Evolutionary conservation across 2,888 invertebrate species (phyloP), one percentile per base, ranked within the genome.

Genomic region (Phragmatobia fuliginosa): DNA sequence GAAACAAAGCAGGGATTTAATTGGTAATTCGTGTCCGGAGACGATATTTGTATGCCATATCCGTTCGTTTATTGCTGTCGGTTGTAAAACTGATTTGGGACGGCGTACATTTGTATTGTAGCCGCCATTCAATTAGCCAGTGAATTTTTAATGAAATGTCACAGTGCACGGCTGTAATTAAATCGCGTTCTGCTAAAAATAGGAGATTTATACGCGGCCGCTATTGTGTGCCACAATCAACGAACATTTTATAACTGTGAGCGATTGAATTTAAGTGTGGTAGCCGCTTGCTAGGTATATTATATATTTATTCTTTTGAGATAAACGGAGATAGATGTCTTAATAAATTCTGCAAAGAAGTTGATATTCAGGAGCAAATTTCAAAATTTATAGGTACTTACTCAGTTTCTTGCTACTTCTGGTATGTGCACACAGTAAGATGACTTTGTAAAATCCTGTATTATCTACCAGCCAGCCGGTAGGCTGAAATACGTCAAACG

Each of bases 1-100:
- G 92, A 92, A 94, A 94, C 93, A 93, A 93, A 91, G 92, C 92
- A 88, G 90, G 88, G 91, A 91, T 93, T 94, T 94, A 92, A 94
- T 94, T 94, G 92, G 92, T 88, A 87, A 88, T 91, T 87, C 92
- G 91, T 90, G 81, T 77, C 77, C 75, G 65, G 67, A 62, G 78
- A 69, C 74, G 79, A 77, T 83, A 81, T 80, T 80, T 78, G 81
- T 78, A 77, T 72, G 71, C 83, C 83, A 86, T 86, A 84, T 88
- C 84, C 86, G 87, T 79, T 81, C 76, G 77, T 71, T 87, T 86
- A 87, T 88, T 87, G 87, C 86, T 86, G 85, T 83, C 84, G 86
- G 83, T 82, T 84, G 87, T 86, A 83, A 85, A 85, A 60, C 75
- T 72, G 77, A 79, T 80, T 79, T 70, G 77, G 73, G 79, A 75